Evolutionary conservation across 2,888 invertebrate genomes (phyloP), one percentile per base, ranked within the genome.

Genomic region (Deilephila porcellus): DNA sequence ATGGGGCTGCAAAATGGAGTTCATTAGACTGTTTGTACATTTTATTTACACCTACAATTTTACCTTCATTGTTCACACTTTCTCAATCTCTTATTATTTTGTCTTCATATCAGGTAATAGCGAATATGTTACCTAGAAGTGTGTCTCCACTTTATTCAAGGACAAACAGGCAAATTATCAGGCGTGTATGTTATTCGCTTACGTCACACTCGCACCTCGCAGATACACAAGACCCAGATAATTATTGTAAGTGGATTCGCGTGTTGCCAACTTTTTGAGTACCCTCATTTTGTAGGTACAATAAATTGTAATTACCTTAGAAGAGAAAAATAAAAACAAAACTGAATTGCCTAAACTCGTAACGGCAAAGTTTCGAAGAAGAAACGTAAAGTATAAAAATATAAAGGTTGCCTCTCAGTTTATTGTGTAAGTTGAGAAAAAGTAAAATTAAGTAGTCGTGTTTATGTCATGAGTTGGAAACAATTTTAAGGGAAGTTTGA

Each of bases 331-430:
- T 81, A 80, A 84, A 85, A 86, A 82, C 80, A 82, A 45, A 70
- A 77, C 80, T 75, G 75, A 81, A 80, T 78, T 82, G 77, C 77
- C 75, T 77, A 72, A 82, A 83, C 78, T 80, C 75, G 75, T 80
- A 81, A 79, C 79, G 81, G 77, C 79, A 76, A 84, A 85, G 77
- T 86, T 85, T 77, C 74, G 78, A 85, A 87, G 82, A 85, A 85
- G 83, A 79, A 83, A 84, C 82, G 82, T 87, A 85, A 88, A 89
- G 86, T 84, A 84, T 83, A 83, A 86, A 87, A 86, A 86, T 85
- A 83, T 85, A 81, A 84, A 82, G 82, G 83, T 80, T 75, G 81
- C 77, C 82, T 80, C 79, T 80, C 80, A 82, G 80, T 88, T 89
- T 85, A 88, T 85, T 87, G 85, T 83, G 78, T 75, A 86, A 87